A percentile compares a stretch with the other conserved stretches of the same genome.
These are phyloP conservation scores for Drymodes brunneopygia DNA, from an alignment of 2,113 vertebrate genomes.

Conservation along the genomic window DNA sequence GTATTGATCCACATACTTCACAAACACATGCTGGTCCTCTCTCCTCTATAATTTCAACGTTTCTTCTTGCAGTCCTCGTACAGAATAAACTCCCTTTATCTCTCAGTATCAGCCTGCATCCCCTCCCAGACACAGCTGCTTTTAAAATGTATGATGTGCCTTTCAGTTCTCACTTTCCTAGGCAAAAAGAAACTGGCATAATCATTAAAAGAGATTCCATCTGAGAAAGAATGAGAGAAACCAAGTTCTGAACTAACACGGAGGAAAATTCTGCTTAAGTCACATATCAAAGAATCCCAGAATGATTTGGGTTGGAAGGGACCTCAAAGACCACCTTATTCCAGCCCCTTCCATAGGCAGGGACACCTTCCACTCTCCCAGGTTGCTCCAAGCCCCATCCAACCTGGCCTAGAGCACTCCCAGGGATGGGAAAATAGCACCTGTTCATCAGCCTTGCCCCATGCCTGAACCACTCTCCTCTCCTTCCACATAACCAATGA, in stretches of 20 bases:
- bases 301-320: neutral
- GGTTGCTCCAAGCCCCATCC: neutral
- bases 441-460: neutral
- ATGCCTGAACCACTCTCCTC: too few relatives aligned
- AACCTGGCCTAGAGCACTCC: neutral
- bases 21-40: neutral
- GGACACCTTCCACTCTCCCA: neutral
- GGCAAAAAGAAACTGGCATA: neutral
- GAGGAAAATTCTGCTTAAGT: neutral
- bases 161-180: neutral
- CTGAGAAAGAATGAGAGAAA: neutral
- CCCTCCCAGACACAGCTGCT: neutral
- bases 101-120: neutral
- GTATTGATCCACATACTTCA: neutral
- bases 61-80: fast-evolving
- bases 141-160: neutral
- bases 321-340: neutral
- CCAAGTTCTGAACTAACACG: neutral
- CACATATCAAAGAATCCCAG: neutral
- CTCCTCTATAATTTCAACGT: neutral
- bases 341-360: neutral
- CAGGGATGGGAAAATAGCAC: neutral
- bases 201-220: neutral
- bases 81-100: neutral
- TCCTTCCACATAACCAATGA: fast-evolving